Base-by-base conservation (phyloP, 1,140 invertebrate genomes). In the Megalonaias nervosa region DNA sequence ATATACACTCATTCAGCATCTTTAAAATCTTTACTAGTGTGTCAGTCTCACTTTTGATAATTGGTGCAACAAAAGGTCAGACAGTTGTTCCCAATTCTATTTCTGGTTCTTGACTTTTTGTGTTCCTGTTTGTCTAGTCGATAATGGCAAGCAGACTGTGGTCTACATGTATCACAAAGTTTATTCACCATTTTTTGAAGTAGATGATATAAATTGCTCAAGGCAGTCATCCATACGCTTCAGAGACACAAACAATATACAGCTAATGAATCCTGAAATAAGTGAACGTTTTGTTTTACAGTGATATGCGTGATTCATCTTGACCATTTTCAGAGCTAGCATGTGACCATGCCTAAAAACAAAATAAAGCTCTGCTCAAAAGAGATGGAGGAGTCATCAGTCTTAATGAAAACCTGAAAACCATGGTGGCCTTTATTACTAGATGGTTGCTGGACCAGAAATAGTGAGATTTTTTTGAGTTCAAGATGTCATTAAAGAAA, bases 311-410 rank as follows among this genome's bases (percentile, higher is more conserved):
- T 76, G 76, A 64, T 72, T 64, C n/a, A 61, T 5, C 13, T 19
- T 48, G 16, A 31, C 17, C 13, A 31, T 81, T 74, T 48, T 85
- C 84, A 57, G 59, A 67, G 16, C 81, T 87, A 1, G 56, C 77
- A 17, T 74, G 85, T 61, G 85, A 87, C 69, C 86, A 87, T 55
- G 80, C 81, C 14, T 85, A 87, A 75, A 82, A 85, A 67, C 86
- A 82, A 61, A 55, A 26, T 19, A 81, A 81, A 57, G 62, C 60
- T 70, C 86, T 9, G 31, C 31, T 31, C 31, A 87, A 86, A 80
- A 77, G 76, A 64, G 77, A 80, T 26, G 85, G 86, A 57, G 82
- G 80, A 38, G 83, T 80, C 16, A 71, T 87, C 21, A 82, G 83
- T n/a, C 57, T 84, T 31, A 31, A n/a, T n/a, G n/a, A n/a, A n/a